Evolutionary conservation across 2,113 vertebrate species (phyloP).

Genomic region (Trichomycterus rosablanca): DNA sequence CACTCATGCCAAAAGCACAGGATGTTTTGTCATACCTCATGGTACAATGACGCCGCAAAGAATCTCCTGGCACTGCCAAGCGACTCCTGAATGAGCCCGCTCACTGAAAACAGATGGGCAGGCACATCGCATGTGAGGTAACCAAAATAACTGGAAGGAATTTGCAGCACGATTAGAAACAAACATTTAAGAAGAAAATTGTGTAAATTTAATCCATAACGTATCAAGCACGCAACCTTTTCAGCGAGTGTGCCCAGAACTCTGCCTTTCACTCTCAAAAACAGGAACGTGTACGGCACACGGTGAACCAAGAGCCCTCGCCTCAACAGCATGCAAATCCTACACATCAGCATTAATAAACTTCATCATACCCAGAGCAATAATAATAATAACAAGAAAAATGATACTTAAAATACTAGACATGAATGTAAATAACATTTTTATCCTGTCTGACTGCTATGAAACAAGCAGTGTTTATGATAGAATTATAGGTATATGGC

Average conservation of each 20-base stretch:
- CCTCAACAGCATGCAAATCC: too few species aligned
- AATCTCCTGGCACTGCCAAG: conserved; percentile 27
- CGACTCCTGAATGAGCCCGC: conserved; percentile 33
- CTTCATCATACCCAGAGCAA: too few species aligned
- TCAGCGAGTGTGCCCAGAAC: background rate
- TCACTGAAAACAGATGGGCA: conserved; percentile 49
- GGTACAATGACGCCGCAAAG: conserved; percentile 34
- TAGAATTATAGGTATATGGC: too few species aligned
- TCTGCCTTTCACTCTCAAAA: too few species aligned
- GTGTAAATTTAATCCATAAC: conserved; percentile 4
- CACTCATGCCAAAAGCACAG: conserved; percentile 22
- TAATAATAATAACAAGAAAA: too few species aligned
- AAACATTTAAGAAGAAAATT: conserved; percentile 35
- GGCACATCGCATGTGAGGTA: conserved; percentile 34
- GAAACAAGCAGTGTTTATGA: too few species aligned
- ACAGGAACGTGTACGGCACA: too few species aligned
- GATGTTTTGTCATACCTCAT: conserved; percentile 38
- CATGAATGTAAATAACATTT: too few species aligned
- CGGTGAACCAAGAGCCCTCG: too few species aligned
- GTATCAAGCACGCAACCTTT: background rate
- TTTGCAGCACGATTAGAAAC: conserved; percentile 33
- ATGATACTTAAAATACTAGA: too few species aligned
- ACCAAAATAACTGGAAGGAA: conserved; percentile 26
- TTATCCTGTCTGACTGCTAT: too few species aligned
- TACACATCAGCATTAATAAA: too few species aligned